Conservation (phyloP, 2,888 invertebrate genomes). For the Cerastoderma edule region DNA sequence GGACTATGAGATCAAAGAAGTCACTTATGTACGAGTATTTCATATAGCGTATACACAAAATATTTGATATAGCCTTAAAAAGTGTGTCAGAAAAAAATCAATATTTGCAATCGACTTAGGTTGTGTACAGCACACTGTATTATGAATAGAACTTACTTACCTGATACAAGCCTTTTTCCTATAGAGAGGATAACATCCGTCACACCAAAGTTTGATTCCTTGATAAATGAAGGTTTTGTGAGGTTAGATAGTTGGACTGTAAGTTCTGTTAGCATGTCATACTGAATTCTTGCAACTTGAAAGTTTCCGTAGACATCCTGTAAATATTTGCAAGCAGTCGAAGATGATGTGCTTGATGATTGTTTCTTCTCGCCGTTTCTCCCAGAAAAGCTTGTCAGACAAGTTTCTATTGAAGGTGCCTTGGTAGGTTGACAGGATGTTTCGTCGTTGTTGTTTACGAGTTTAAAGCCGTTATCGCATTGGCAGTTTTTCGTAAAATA, state of each 20-base stretch:
- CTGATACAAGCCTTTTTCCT: background rate
- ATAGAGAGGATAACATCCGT: conserved; percentile 7
- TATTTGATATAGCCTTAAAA: no score
- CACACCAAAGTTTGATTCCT: conserved; percentile 26
- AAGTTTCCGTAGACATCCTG: conserved; percentile 32
- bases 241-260: background rate
- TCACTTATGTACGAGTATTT: no score
- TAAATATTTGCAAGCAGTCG: conserved; percentile 1
- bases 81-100: no score
- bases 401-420: conserved; percentile 21
- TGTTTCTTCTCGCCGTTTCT: conserved; percentile 28
- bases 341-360: background rate
- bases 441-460: background rate
- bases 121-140: no score
- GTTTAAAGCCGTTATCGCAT: background rate
- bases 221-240: background rate
- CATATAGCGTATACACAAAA: no score
- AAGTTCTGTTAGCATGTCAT: conserved; percentile 3
- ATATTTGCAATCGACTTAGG: no score
- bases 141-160: no score
- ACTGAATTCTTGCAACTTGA: background rate
- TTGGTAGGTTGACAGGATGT: conserved; percentile 21
- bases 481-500: conserved; percentile 9
- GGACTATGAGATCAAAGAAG: no score
- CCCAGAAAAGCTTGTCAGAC: conserved; percentile 10